These are phyloP conservation scores for Nemotelus nigrinus DNA, from an alignment of 2,888 invertebrate genomes.

Conservation along the genomic window DNA sequence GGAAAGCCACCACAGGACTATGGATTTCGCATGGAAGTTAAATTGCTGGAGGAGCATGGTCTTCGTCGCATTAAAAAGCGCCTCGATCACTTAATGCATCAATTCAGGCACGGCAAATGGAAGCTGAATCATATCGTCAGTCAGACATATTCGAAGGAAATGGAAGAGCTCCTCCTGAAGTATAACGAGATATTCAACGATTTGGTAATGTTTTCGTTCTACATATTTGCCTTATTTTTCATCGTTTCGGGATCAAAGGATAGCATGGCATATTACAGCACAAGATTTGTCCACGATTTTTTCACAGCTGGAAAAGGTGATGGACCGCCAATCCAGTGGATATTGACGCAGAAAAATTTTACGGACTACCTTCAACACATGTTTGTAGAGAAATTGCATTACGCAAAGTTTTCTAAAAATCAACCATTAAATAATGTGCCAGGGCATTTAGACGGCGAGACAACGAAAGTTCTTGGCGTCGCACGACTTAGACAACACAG, in stretches of 20 bases:
- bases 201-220: constrained; percentile 56
- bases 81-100: constrained; percentile 44
- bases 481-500: constrained; percentile 59
- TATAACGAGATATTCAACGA: constrained; percentile 56
- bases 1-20: constrained; percentile 30
- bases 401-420: constrained; percentile 53
- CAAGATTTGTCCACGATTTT: constrained; percentile 52
- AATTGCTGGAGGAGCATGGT: not conserved
- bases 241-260: constrained; percentile 55
- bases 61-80: constrained; percentile 28
- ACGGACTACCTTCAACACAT: constrained; percentile 55
- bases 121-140: not conserved
- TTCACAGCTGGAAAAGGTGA: constrained; percentile 54
- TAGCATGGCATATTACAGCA: constrained; percentile 55
- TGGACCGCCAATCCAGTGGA: constrained; percentile 48
- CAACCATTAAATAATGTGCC: constrained; percentile 48
- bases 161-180: constrained; percentile 55
- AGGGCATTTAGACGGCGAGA: constrained; percentile 57
- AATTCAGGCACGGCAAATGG: constrained; percentile 32
- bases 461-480: constrained; percentile 59
- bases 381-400: constrained; percentile 52
- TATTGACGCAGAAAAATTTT: constrained; percentile 53
- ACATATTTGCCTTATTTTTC: constrained; percentile 55
- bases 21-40: constrained; percentile 10
- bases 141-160: constrained; percentile 49